Conservation (phyloP, 2,888 invertebrate species). For the Leptopilina myrica region DNA sequence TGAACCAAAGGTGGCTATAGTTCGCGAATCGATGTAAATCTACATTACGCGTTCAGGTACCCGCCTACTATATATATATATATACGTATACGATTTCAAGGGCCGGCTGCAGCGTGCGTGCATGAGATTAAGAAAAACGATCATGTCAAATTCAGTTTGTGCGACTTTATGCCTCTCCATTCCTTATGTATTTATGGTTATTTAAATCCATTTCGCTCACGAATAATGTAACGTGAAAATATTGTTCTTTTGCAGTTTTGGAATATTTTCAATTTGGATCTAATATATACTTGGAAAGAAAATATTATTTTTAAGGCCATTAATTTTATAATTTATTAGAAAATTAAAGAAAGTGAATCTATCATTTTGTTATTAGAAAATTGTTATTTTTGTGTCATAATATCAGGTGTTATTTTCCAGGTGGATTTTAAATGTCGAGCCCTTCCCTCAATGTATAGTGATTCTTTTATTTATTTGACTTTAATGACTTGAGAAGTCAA, state of each 20-base stretch:
- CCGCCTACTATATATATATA: conserved; percentile 16
- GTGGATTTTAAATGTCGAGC: no score
- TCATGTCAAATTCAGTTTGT: conserved; percentile 36
- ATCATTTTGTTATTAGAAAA: no score
- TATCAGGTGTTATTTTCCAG: no score
- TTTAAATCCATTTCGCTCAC: not conserved
- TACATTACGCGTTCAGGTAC: conserved; percentile 36
- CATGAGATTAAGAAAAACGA: conserved; percentile 39
- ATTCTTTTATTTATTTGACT: not conserved
- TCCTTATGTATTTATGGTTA: conserved; percentile 29
- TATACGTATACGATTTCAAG: conserved; percentile 21
- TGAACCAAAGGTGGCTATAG: conserved; percentile 67
- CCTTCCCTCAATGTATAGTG: no score
- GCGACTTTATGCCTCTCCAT: conserved; percentile 34
- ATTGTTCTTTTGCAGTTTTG: no score
- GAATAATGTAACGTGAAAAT: no score
- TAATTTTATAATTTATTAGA: no score
- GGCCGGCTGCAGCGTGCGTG: conserved; percentile 28
- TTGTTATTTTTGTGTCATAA: no score
- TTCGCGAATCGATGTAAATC: conserved; percentile 61
- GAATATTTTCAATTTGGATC: no score
- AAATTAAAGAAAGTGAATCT: no score
- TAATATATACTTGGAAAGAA: no score
- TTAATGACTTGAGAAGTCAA: not conserved
- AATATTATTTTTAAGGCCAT: no score